Percentiles rank a stretch among this genome's conserved stretches.
Evolutionary conservation across 2,888 invertebrate genomes (phyloP).

Genomic region (Pollenia angustigena): DNA sequence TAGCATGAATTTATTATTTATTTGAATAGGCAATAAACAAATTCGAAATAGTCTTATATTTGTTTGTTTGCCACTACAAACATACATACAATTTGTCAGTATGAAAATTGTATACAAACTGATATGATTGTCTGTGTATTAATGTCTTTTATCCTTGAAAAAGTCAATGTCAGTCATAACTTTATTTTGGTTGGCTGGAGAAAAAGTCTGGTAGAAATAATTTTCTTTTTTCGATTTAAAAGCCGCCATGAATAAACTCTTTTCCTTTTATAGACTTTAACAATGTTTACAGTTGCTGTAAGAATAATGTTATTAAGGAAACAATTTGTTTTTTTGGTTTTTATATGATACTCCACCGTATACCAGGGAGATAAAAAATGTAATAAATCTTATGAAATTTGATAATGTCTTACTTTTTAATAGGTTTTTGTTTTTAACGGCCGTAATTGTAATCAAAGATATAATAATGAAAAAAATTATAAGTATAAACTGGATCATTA

Average conservation of each 20-base stretch:
- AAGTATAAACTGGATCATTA: no score
- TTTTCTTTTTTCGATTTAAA: slow-evolving; percentile 20
- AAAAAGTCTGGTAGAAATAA: not conserved
- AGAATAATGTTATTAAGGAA: slow-evolving; percentile 1
- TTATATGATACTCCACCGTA: slow-evolving; percentile 2
- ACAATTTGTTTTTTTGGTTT: slow-evolving; percentile 21
- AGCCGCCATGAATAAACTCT: not conserved
- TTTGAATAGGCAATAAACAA: slow-evolving; percentile 37
- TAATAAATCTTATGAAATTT: slow-evolving; percentile 10
- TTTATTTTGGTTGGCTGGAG: not conserved
- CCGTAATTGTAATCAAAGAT: no score
- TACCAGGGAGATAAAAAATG: not conserved
- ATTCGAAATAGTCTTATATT: slow-evolving; percentile 7
- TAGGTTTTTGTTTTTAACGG: not conserved
- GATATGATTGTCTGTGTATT: not conserved
- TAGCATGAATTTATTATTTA: not conserved
- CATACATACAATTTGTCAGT: not conserved
- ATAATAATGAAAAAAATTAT: no score
- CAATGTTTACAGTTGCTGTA: not conserved
- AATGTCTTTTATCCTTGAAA: slow-evolving; percentile 45
- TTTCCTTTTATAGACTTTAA: not conserved
- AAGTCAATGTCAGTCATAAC: slow-evolving; percentile 45
- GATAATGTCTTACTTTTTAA: not conserved
- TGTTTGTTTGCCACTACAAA: not conserved
- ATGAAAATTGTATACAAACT: not conserved